phyloP scores from a whole-genome alignment of 1,140 invertebrate genomes.

The Pteromalus puparum region DNA sequence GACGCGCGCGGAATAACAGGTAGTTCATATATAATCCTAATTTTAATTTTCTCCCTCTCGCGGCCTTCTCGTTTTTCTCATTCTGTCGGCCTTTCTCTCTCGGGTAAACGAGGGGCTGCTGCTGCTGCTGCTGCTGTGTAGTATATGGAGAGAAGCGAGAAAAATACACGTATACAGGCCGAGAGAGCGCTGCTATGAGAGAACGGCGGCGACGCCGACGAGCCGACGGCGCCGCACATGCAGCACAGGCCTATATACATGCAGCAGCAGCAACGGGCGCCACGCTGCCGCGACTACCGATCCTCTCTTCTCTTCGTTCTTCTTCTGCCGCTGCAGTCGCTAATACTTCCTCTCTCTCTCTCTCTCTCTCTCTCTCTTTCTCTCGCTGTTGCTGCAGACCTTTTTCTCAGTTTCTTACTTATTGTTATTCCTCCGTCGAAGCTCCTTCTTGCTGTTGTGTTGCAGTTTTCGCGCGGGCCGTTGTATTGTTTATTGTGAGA shows the following conservation, averaged over 20 bases:
- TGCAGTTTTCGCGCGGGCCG: conserved; percentile 24
- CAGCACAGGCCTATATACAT: not conserved
- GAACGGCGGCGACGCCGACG: conserved; percentile 4
- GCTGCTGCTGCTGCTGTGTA: too few relatives aligned
- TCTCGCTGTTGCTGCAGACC: conserved; percentile 43
- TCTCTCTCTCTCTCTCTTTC: conserved; percentile 32
- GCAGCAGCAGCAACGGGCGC: conserved; percentile 42
- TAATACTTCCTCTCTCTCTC: conserved; percentile 36
- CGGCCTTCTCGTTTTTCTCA: conserved; percentile 11
- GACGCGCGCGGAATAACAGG: conserved; percentile 42
- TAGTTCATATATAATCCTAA: conserved; percentile 52
- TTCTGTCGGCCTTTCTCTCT: conserved; percentile 10
- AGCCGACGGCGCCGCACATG: conserved; percentile 11
- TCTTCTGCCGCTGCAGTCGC: conserved; percentile 10
- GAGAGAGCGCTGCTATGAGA: conserved; percentile 35
- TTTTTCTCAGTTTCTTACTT: too few relatives aligned
- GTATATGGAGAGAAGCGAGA: conserved; percentile 14
- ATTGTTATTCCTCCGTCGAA: not conserved
- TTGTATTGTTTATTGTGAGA: not conserved
- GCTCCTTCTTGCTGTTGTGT: not conserved
- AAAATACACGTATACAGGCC: not conserved
- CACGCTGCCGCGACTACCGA: conserved; percentile 50
- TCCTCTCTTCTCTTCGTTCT: conserved; percentile 32
- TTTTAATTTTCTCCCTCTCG: conserved; percentile 36
- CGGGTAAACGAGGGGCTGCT: not conserved